A percentile compares a stretch with the other conserved stretches of the same genome.
phyloP scores from a whole-genome alignment of 2,797 vertebrate species.

The Helarctos malayanus region DNA sequence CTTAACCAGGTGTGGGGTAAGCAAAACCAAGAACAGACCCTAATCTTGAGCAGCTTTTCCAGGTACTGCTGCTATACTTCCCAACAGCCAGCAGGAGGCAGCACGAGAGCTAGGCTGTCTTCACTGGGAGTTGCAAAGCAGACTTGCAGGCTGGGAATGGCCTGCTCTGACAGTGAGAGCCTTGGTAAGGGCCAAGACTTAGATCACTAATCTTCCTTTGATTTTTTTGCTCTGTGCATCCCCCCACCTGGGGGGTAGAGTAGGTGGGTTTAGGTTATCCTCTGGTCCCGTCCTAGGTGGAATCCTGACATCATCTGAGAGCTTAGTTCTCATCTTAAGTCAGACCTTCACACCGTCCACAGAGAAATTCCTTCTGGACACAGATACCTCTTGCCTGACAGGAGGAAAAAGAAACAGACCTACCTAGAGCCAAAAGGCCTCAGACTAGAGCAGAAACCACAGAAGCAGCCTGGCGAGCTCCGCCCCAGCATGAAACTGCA shows the following conservation, averaged over 20 bases:
- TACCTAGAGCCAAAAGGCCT: neutral
- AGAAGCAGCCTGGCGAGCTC: neutral
- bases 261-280: neutral
- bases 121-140: neutral
- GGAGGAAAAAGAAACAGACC: neutral
- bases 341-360: neutral
- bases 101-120: neutral
- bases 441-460: neutral
- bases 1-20: neutral
- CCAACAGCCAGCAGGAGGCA: slow-evolving; percentile 53
- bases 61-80: neutral
- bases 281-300: neutral
- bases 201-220: neutral
- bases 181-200: neutral
- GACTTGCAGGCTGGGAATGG: neutral
- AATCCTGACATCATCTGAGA: neutral
- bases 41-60: neutral
- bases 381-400: neutral
- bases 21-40: neutral
- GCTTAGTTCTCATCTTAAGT: neutral
- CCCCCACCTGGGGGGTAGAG: neutral
- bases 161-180: neutral
- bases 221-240: neutral
- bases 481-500: neutral
- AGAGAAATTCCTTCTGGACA: neutral